Evolutionary conservation across 2,113 vertebrate genomes (phyloP).

Genomic region (Calyptomena viridis): DNA sequence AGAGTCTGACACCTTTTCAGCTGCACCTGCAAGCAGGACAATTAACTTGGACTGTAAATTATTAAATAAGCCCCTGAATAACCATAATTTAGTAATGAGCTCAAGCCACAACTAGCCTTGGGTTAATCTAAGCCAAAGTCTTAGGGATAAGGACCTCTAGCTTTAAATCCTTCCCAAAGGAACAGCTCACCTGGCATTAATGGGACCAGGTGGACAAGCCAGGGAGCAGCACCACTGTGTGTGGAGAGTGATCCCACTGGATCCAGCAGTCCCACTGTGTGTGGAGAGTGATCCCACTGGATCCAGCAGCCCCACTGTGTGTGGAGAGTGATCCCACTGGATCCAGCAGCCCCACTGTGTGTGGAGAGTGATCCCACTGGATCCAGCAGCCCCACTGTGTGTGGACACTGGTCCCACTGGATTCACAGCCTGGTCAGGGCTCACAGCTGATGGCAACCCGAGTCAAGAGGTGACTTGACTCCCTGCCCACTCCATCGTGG

Average conservation of each 20-base stretch:
- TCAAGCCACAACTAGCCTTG: neutral
- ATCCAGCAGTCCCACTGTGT: no score
- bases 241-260: rapidly evolving
- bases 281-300: no score
- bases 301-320: no score
- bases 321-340: rapidly evolving
- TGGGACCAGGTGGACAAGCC: neutral
- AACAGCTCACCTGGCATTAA: neutral
- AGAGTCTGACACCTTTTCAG: neutral
- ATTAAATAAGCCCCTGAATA: neutral
- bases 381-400: no score
- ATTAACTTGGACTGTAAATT: neutral
- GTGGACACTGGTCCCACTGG: neutral
- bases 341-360: neutral
- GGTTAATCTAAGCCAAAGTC: neutral
- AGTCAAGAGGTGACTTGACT: neutral
- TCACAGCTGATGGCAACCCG: neutral
- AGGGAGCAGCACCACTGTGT: neutral
- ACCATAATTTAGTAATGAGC: neutral
- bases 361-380: rapidly evolving
- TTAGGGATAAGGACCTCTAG: neutral
- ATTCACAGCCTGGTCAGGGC: neutral
- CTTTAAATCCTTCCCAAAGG: neutral
- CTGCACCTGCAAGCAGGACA: neutral
- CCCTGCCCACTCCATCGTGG: neutral